Percentiles rank a stretch among this genome's conserved stretches.
phyloP scores from a whole-genome alignment of 1,140 invertebrate species.

The Brachionus plicatilis region DNA sequence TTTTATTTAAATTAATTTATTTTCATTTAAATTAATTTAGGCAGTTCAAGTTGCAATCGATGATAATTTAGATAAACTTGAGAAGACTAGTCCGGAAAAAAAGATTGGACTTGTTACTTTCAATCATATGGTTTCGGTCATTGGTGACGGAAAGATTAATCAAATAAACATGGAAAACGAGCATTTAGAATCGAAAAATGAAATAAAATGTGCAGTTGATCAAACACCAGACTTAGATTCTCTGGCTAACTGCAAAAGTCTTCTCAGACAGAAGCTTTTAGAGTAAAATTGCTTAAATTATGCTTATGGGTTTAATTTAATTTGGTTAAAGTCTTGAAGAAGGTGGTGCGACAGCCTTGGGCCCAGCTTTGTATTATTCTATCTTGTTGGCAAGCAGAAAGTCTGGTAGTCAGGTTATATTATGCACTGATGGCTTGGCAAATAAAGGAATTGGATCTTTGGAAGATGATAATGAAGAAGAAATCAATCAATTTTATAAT shows the following conservation, averaged over 20 bases:
- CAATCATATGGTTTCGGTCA: conserved; percentile 47
- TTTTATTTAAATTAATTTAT: background rate
- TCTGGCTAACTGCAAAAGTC: conserved; percentile 43
- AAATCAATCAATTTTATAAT: conserved; percentile 46
- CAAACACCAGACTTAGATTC: conserved; percentile 47
- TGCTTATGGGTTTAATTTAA: background rate
- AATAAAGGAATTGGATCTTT: conserved; percentile 51
- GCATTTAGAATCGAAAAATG: conserved; percentile 45
- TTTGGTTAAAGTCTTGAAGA: conserved; percentile 46
- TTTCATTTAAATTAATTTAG: conserved; percentile 49
- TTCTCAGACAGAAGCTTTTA: background rate
- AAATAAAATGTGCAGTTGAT: conserved; percentile 43
- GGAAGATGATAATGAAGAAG: conserved; percentile 37
- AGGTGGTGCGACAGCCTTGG: conserved; percentile 51
- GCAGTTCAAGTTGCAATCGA: conserved; percentile 53
- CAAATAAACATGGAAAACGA: background rate
- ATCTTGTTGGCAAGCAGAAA: conserved; percentile 46
- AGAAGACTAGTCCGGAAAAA: conserved; percentile 47
- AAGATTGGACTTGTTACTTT: conserved; percentile 50
- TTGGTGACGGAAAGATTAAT: background rate
- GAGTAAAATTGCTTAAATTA: background rate
- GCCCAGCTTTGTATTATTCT: conserved; percentile 50
- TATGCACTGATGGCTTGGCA: conserved; percentile 53
- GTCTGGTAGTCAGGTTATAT: conserved; percentile 50
- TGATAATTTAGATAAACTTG: conserved; percentile 50